Conservation (phyloP, 1,140 invertebrate genomes). For the Listronotus oregonensis region DNA sequence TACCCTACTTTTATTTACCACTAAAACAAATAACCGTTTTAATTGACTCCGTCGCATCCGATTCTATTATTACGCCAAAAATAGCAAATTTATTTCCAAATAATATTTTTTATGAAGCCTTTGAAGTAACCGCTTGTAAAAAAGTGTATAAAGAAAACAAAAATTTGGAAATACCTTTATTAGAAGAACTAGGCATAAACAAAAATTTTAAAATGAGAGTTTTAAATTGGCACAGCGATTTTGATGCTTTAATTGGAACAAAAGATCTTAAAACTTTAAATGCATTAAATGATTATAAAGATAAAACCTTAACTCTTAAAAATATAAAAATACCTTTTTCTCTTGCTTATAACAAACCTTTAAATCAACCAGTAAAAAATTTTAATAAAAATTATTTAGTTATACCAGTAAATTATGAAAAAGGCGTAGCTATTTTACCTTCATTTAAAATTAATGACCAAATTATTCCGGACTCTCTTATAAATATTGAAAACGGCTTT, state of each 20-base stretch:
- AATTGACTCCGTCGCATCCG: too few relatives aligned
- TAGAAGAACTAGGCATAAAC: neutral
- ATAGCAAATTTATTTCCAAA: too few relatives aligned
- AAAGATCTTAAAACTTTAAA: constrained; percentile 12
- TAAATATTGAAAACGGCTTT: constrained; percentile 4
- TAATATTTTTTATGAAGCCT: too few relatives aligned
- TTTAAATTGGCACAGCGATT: neutral
- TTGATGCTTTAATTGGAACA: constrained; percentile 23
- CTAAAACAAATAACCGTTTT: too few relatives aligned
- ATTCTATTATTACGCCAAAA: too few relatives aligned
- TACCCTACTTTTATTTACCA: too few relatives aligned
- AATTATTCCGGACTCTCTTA: constrained; percentile 4
- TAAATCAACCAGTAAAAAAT: constrained; percentile 6
- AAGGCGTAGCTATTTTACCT: neutral
- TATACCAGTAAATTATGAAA: constrained; percentile 6
- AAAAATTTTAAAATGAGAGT: too few relatives aligned
- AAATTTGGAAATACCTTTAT: too few relatives aligned
- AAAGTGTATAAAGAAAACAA: too few relatives aligned
- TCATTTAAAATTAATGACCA: constrained; percentile 10
- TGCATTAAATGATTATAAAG: constrained; percentile 17
- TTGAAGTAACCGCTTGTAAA: too few relatives aligned
- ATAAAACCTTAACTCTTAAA: constrained; percentile 18
- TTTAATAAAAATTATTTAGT: constrained; percentile 4
- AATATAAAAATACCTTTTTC: constrained; percentile 26
- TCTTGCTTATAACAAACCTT: constrained; percentile 26